Evolutionary conservation across 2,113 vertebrate species (phyloP), one percentile per base, ranked within the genome.

Genomic region (Antennarius striatus): DNA sequence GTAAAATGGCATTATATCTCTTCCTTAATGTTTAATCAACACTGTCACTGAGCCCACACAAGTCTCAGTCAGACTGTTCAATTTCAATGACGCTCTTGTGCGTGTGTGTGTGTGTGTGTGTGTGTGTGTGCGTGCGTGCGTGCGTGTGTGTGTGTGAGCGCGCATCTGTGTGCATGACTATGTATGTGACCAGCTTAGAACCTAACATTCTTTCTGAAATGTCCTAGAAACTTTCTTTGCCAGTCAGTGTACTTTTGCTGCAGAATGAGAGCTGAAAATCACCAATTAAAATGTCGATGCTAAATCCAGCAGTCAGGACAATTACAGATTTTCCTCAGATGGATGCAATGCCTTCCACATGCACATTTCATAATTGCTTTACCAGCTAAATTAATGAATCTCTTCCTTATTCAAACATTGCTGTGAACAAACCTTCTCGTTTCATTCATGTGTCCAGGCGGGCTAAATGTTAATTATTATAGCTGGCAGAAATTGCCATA

Each of bases 1-100:
- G 84, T 88, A 88, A 91, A 91, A 90, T 86, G 84, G 85, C 85
- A 88, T 89, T 89, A 87, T 91, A 90, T 89, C 89, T 89, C 88
- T 88, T 86, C 80, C 88, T 91, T 89, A 91, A 91, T 89, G 89
- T 90, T 91, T 89, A 89, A 90, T 91, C 90, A 90, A 87, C 85
- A 61, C 82, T 88, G 89, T 89, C 88, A 86, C 82, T 74, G 86
- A 83, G 85, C 86, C 86, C 86, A 84, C 87, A 85, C 87, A 82
- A 77, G 81, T 72, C 86, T 83, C 86, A 88, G 85, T 86, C 85
- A 88, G 77, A 90, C 84, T 84, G 83, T 77, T 91, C 86, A 69
- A 86, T 90, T 91, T 88, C 87, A 89, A 83, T 90, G 81, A 84
- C 77, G 85, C 46, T 16, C 13, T 53, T 57, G 61, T 46, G 50